A percentile compares a stretch with the other conserved stretches of the same genome.
These are phyloP conservation scores for Pelusios castaneus DNA, from an alignment of 2,113 vertebrate genomes.

Conservation along the genomic window DNA sequence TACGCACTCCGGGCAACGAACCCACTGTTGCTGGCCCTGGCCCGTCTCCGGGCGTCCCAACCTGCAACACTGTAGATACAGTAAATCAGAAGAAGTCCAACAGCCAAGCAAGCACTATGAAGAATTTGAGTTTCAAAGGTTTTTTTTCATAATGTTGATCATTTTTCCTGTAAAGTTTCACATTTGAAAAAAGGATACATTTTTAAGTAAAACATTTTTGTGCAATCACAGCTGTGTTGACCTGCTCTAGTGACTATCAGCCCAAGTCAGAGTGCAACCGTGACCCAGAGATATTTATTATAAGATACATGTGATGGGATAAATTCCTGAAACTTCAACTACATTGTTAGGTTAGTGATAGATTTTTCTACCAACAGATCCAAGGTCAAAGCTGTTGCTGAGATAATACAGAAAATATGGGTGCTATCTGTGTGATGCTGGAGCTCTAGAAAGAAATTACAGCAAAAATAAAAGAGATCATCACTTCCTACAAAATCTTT, in stretches of 20 bases:
- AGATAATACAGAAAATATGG: background rate
- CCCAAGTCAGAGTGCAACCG: background rate
- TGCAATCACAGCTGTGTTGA: background rate
- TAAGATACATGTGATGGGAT: background rate
- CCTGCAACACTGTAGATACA: too few relatives aligned
- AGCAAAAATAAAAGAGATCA: background rate
- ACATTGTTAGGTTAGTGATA: background rate
- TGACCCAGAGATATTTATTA: background rate
- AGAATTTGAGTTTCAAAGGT: background rate
- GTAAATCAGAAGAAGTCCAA: background rate
- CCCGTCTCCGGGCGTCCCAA: too few relatives aligned
- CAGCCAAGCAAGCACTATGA: background rate
- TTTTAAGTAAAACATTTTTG: background rate
- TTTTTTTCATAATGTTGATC: background rate
- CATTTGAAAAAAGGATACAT: background rate
- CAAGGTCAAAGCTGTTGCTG: background rate
- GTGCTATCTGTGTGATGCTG: background rate
- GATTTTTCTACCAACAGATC: background rate
- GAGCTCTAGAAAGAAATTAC: background rate
- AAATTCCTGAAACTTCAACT: background rate
- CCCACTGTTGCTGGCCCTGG: too few relatives aligned
- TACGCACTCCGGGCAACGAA: too few relatives aligned
- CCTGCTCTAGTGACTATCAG: background rate
- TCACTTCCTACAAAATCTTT: background rate
- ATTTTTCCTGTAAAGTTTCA: background rate